Evolutionary conservation across 2,888 invertebrate species (phyloP).

Genomic region (Heliconius ethilla): DNA sequence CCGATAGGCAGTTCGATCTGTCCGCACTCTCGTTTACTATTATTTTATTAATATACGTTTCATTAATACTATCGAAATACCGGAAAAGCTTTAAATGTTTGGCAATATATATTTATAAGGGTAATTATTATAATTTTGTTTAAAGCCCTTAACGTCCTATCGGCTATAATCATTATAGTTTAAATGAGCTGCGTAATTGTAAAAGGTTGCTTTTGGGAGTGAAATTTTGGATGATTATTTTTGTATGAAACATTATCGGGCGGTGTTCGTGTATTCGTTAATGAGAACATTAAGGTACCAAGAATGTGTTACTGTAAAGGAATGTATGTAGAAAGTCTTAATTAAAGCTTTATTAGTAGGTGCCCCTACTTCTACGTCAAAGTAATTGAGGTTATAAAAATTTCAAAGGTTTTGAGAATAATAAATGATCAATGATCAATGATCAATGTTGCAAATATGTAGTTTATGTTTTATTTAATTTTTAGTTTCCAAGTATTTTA

Average conservation of each 20-base stretch:
- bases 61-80: conserved; percentile 30
- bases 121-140: conserved; percentile 42
- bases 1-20: conserved; percentile 14
- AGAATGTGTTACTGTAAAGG: background rate
- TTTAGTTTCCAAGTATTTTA: too few relatives aligned
- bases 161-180: conserved; percentile 27
- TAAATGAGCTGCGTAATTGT: conserved; percentile 33
- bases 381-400: too few relatives aligned
- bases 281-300: background rate
- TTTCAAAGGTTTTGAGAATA: too few relatives aligned
- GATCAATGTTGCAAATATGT: too few relatives aligned
- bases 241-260: conserved; percentile 6
- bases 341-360: background rate
- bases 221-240: conserved; percentile 11
- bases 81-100: conserved; percentile 39
- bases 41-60: conserved; percentile 26
- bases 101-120: conserved; percentile 41
- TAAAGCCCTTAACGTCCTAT: conserved; percentile 32
- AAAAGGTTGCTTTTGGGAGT: conserved; percentile 6
- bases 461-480: too few relatives aligned
- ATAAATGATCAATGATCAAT: too few relatives aligned
- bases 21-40: conserved; percentile 10
- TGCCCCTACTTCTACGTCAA: too few relatives aligned
- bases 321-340: background rate
- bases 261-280: background rate